Percentiles rank a stretch among this genome's conserved stretches.
These are phyloP conservation scores for Osmoderma eremita DNA, from an alignment of 2,888 invertebrate genomes.

Conservation along the genomic window DNA sequence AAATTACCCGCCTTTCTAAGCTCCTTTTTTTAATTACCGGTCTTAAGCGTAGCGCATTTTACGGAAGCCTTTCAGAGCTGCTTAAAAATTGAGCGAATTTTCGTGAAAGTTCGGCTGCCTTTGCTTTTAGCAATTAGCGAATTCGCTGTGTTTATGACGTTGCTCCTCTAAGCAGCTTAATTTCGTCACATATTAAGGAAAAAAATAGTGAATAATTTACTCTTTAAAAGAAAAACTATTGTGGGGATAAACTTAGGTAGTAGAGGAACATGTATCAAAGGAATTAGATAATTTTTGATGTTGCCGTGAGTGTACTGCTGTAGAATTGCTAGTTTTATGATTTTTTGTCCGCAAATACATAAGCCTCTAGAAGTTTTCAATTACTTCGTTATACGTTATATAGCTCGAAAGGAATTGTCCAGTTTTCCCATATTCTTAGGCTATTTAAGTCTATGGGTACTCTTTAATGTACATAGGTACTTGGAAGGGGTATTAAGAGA, in stretches of 20 bases:
- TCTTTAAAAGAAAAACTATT: neutral
- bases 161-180: slow-evolving; percentile 13
- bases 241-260: neutral
- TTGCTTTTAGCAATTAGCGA: slow-evolving; percentile 33
- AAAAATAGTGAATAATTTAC: slow-evolving; percentile 1
- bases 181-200: neutral
- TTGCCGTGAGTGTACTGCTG: no score
- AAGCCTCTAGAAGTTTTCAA: neutral
- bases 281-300: no score
- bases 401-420: no score
- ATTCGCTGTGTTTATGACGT: slow-evolving; percentile 16
- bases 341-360: neutral
- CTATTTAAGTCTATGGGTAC: no score
- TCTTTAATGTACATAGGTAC: no score
- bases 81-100: slow-evolving; percentile 34
- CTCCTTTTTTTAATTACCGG: slow-evolving; percentile 19
- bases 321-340: neutral
- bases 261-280: no score
- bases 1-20: slow-evolving; percentile 1
- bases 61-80: slow-evolving; percentile 27
- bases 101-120: slow-evolving; percentile 7
- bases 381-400: no score
- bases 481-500: no score
- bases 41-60: slow-evolving; percentile 23
- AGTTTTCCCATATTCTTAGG: no score